Conservation (phyloP, 2,888 invertebrate genomes). For the Chalcosyrphus nemorum region DNA sequence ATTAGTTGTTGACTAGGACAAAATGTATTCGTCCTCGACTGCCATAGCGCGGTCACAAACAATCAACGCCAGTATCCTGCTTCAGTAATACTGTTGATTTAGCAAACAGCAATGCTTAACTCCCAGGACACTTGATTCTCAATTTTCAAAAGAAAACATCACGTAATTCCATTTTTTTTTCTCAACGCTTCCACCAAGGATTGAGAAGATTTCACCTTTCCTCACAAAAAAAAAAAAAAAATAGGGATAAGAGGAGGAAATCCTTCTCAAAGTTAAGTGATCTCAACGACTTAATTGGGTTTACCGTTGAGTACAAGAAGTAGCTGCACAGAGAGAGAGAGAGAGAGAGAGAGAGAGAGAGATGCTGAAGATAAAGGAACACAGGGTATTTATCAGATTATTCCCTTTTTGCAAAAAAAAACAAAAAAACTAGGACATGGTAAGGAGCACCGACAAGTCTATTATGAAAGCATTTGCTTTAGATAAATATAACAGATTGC, state of each 20-base stretch:
- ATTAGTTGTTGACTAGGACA: neutral
- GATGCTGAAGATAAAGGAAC: neutral
- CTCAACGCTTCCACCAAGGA: neutral
- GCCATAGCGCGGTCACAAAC: neutral
- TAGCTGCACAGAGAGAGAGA: neutral
- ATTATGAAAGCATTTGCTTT: neutral
- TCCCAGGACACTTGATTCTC: neutral
- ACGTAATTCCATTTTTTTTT: neutral
- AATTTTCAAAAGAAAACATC: neutral
- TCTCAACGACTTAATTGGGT: conserved; percentile 33
- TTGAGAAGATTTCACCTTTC: neutral
- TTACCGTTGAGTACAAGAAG: conserved; percentile 4
- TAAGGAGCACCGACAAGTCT: neutral
- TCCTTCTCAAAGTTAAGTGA: conserved; percentile 21
- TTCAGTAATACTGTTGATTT: neutral
- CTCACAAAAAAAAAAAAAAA: neutral
- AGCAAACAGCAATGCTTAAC: neutral
- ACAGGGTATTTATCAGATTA: conserved; percentile 11
- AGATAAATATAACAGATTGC: neutral
- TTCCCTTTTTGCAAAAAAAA: neutral
- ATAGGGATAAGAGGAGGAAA: neutral
- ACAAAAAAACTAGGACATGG: neutral
- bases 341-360: neutral
- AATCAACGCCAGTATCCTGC: neutral
- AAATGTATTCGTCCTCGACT: neutral